Base-by-base conservation (phyloP, 2,113 vertebrate species). In the Grantiella picta region DNA sequence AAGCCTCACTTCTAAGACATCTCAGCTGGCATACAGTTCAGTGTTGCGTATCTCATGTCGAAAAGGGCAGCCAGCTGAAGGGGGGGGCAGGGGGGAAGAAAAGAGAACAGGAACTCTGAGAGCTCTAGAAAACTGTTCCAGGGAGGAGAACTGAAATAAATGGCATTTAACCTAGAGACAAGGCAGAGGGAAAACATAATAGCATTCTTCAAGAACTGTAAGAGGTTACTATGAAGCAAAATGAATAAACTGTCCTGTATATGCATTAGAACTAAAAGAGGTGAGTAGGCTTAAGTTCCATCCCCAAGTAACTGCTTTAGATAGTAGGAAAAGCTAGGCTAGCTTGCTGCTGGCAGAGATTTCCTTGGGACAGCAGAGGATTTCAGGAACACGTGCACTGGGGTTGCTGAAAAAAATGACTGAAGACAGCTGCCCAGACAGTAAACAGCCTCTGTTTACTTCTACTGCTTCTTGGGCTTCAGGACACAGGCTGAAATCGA, bases 351-450 rank as follows among this genome's bases (percentile, higher is more conserved):
- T 49, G 24, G 66, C 59, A 82, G 59, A 61, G 40, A 72, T 72
- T 82, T 71, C 57, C 56, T 19, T 61, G 76, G 31, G 40, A 86
- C 29, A 63, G 44, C 22, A 6, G 0, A 56, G 64, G 42, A 35
- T 63, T 91, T 90, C 2, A 4, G 70, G 14, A 92, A 82, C 82
- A 36, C 1, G 0, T 54, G 47, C 44, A 15, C 29, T 12, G 56
- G 24, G 24, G 35, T 3, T 85, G 75, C 59, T 1, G 52, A 86
- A 77, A 65, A 15, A 61, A 92, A 59, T 28, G 65, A 82, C 78
- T 84, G 85, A 90, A 90, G 92, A 85, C 79, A 79, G 94, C 79
- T 94, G 88, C 36, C 29, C 65, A 63, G 88, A 78, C 2, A 63
- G 52, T 38, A 91, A 95, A 87, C 52, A 44, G 29, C 21, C 52